Percentiles rank a stretch among this genome's conserved stretches.
These are phyloP conservation scores for Cephus sareptanus DNA, from an alignment of 2,888 invertebrate genomes.

Conservation along the genomic window DNA sequence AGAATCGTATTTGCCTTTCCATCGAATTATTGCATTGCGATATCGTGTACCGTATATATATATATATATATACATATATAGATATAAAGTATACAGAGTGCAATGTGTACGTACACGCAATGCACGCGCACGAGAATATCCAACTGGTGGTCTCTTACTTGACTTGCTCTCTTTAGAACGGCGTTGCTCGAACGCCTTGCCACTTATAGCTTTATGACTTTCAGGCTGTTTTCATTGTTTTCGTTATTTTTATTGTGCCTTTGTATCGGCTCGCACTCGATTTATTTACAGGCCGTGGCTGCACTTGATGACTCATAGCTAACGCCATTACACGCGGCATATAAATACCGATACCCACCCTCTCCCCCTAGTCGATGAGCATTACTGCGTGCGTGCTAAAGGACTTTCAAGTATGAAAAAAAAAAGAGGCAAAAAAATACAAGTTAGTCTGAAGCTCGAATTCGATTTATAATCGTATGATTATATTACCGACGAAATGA, in stretches of 20 bases:
- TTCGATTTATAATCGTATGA: too few species aligned
- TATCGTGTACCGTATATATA: neutral
- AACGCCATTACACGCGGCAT: neutral
- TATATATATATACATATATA: neutral
- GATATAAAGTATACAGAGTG: neutral
- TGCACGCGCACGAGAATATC: neutral
- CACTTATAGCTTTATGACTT: constrained; percentile 36
- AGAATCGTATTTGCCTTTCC: neutral
- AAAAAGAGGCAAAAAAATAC: neutral
- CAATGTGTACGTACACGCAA: neutral
- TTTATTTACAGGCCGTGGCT: constrained; percentile 28
- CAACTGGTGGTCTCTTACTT: neutral
- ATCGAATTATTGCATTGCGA: neutral
- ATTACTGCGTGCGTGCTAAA: neutral
- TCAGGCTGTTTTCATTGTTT: constrained; percentile 36
- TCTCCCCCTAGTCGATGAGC: neutral
- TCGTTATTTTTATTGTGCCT: constrained; percentile 30
- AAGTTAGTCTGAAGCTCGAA: neutral
- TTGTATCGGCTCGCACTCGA: constrained; percentile 30
- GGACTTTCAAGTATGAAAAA: neutral
- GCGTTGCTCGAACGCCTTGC: constrained; percentile 8
- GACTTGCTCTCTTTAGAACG: neutral
- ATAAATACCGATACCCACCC: neutral
- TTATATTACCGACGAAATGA: too few species aligned
- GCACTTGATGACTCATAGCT: constrained; percentile 25